Base-by-base conservation (phyloP, 2,888 invertebrate species). In the Tigriopus californicus region DNA sequence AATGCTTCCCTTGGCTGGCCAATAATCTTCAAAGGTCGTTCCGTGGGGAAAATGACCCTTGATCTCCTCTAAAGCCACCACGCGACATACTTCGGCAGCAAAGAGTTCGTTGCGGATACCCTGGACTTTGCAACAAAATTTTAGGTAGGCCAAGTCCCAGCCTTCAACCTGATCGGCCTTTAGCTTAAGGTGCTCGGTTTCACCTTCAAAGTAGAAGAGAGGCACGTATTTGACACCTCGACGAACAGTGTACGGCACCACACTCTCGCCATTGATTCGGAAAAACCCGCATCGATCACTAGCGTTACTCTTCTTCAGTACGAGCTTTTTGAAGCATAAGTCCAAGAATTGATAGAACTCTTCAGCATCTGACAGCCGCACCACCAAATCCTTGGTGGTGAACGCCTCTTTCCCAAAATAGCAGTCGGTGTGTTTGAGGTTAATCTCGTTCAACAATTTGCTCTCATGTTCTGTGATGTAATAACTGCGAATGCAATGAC, bases 121-220 rank as follows among this genome's bases (percentile, higher is more conserved):
- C 73, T 89, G 89, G 64, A 91, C 89, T 74, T 89, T 90, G 73
- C 90, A 90, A 73, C 90, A 90, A 71, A 91, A 89, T 72, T 90
- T 90, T 64, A 91, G 75, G 71, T 91, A 91, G 0, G 89, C 86
- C 64, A 90, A 73, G 72, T 90, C 89, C 91, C 90, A 91, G 62
- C 88, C 88, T 68, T 85, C 85, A 42, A 90, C 60, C 70, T 85
- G 82, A 67, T 87, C 85, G 1, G 89, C 85, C 69, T 88, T 85
- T 62, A 83, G 78, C 70, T 86, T 86, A 41, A 90, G 75, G 74
- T 86, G 87, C 70, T 89, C 89, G n/a, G 87, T 89, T 65, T 70
- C 70, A 65, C 89, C 89, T 72, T 85, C 85, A 67, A 84, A 84
- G 70, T 89, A 90, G 71, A 89, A 89, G 58, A 92, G 73, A 15